phyloP scores from a whole-genome alignment of 2,888 invertebrate species.

The Leptopterna dolabrata region DNA sequence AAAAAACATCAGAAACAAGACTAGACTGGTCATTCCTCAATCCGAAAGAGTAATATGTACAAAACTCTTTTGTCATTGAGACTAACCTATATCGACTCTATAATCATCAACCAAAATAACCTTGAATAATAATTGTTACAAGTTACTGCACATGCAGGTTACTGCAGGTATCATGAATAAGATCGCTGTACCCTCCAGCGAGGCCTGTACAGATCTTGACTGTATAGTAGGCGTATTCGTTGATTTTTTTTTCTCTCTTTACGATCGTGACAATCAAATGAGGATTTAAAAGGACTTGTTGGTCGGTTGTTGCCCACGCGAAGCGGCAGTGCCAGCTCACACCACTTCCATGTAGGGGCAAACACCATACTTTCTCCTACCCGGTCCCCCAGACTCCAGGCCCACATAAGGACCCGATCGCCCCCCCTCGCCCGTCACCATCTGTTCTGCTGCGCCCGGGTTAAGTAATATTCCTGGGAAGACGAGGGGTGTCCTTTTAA shows the following conservation, averaged over 20 bases:
- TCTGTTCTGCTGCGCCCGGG: background rate
- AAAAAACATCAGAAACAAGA: too few species aligned
- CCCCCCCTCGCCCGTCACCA: background rate
- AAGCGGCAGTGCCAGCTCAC: constrained; percentile 9
- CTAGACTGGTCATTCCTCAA: too few species aligned
- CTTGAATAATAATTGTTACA: too few species aligned
- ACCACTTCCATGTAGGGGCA: constrained; percentile 13
- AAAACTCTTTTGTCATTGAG: too few species aligned
- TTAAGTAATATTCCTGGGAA: constrained; percentile 7
- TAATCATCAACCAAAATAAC: too few species aligned
- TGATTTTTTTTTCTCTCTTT: background rate
- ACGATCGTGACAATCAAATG: constrained; percentile 17
- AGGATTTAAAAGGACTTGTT: constrained; percentile 31
- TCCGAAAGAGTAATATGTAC: too few species aligned
- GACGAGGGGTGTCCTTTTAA: background rate
- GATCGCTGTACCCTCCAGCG: background rate
- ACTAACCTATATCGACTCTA: too few species aligned
- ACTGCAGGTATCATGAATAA: background rate
- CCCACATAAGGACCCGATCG: background rate
- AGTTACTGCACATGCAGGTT: too few species aligned
- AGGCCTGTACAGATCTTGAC: background rate
- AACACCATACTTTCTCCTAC: constrained; percentile 13
- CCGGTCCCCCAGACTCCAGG: background rate
- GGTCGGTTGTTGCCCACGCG: constrained; percentile 6
- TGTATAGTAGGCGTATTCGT: background rate